Percentiles rank a stretch among this genome's conserved stretches.
phyloP scores from a whole-genome alignment of 1,140 invertebrate species.

The Apis florea region DNA sequence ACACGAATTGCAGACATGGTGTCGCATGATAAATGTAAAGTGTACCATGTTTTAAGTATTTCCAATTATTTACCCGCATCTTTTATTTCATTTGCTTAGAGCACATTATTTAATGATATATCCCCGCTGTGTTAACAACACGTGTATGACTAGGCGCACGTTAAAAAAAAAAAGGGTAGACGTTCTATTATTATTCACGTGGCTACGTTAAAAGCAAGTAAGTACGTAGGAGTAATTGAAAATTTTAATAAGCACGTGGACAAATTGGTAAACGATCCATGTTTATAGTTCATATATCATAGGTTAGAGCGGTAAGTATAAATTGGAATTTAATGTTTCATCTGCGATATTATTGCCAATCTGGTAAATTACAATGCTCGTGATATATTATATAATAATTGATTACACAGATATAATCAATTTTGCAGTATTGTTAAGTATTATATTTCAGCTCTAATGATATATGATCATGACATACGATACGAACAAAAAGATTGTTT shows the following conservation, averaged over 20 bases:
- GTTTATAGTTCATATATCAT: not conserved
- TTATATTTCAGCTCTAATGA: not conserved
- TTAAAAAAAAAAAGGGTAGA: not conserved
- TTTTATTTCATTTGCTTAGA: conserved; percentile 25
- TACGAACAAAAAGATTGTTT: too few species aligned
- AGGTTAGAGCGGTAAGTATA: conserved; percentile 15
- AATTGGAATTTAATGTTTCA: not conserved
- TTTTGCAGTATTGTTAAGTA: not conserved
- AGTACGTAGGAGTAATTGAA: conserved; percentile 9
- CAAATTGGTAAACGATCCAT: not conserved
- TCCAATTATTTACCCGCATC: not conserved
- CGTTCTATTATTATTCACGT: too few species aligned
- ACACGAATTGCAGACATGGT: not conserved
- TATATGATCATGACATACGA: too few species aligned
- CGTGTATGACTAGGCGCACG: not conserved
- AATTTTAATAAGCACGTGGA: conserved; percentile 7
- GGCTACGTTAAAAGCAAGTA: conserved; percentile 2
- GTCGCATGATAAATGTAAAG: conserved; percentile 34
- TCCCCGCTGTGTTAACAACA: not conserved
- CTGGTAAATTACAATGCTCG: not conserved
- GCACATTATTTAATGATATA: conserved; percentile 7
- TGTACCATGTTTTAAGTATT: conserved; percentile 6
- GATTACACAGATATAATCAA: too few species aligned
- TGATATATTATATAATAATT: too few species aligned
- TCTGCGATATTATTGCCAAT: not conserved